These are phyloP conservation scores for Cheilosia pagana DNA, from an alignment of 2,888 invertebrate species.

Conservation along the genomic window DNA sequence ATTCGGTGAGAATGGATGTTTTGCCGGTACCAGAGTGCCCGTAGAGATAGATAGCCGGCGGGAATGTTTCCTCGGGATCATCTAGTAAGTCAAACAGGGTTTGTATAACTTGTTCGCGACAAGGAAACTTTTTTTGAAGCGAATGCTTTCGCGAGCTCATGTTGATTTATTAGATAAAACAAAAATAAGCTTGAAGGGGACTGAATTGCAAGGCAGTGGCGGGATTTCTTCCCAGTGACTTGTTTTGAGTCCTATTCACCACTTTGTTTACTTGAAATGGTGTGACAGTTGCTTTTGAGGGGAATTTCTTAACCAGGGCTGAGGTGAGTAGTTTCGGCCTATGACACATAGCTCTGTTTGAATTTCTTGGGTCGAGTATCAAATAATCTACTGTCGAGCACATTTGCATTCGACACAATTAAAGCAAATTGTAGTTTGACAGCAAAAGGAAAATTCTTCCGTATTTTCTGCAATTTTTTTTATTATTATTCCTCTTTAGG, in stretches of 20 bases:
- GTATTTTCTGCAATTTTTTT: too few relatives aligned
- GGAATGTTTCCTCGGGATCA: conserved; percentile 86
- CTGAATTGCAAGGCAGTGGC: conserved; percentile 32
- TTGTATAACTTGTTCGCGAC: conserved; percentile 79
- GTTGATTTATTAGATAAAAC: neutral
- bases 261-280: neutral
- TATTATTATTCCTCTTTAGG: too few relatives aligned
- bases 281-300: conserved; percentile 30
- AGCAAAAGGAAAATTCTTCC: too few relatives aligned
- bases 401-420: too few relatives aligned
- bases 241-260: conserved; percentile 43
- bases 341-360: too few relatives aligned
- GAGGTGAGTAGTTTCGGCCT: neutral
- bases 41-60: conserved; percentile 89
- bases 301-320: conserved; percentile 1
- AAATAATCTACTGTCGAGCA: too few relatives aligned
- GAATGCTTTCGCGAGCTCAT: conserved; percentile 46
- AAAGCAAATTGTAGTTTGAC: too few relatives aligned
- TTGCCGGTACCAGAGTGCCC: conserved; percentile 95
- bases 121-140: conserved; percentile 79
- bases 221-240: neutral
- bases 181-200: neutral
- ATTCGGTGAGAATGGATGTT: conserved; percentile 87
- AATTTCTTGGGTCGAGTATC: too few relatives aligned
- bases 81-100: conserved; percentile 79